phyloP scores from a whole-genome alignment of 2,888 invertebrate genomes.

The Pheosia gnoma region DNA sequence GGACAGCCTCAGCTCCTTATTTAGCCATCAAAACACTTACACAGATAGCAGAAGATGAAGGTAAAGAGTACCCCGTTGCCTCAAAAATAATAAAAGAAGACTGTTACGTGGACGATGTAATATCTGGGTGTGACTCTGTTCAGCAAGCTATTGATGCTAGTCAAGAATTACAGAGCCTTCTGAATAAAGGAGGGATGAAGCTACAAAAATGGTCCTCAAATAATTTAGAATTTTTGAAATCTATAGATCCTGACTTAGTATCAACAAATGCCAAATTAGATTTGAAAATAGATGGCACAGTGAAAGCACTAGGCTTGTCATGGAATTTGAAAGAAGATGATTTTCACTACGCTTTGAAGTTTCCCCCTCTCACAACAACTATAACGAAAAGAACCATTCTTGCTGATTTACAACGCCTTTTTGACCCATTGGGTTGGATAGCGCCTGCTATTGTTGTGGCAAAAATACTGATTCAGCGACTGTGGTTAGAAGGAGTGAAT shows the following conservation, averaged over 20 bases:
- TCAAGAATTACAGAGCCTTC: not conserved
- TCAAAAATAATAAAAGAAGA: not conserved
- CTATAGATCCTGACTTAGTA: conserved; percentile 11
- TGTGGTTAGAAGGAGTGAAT: conserved; percentile 16
- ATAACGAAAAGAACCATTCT: conserved; percentile 20
- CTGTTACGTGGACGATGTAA: conserved; percentile 4
- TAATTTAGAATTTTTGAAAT: not conserved
- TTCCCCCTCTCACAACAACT: conserved; percentile 6
- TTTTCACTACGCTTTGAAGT: conserved; percentile 26
- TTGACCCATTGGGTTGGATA: conserved; percentile 28
- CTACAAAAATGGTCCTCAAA: conserved; percentile 13
- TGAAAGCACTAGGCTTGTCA: conserved; percentile 25
- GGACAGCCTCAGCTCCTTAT: conserved; percentile 7
- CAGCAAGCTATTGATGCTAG: conserved; percentile 3
- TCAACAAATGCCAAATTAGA: conserved; percentile 13
- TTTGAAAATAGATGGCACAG: conserved; percentile 21
- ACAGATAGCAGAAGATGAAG: conserved; percentile 5
- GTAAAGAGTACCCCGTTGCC: not conserved
- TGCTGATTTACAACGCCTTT: conserved; percentile 20
- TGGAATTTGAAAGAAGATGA: conserved; percentile 33
- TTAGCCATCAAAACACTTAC: conserved; percentile 2
- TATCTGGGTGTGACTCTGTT: not conserved
- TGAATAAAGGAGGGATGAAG: conserved; percentile 1
- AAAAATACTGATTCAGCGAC: conserved; percentile 26
- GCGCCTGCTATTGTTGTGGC: conserved; percentile 13